Evolutionary conservation across 2,797 vertebrate species (phyloP).

Genomic region (Notoglanidium macrostoma): DNA sequence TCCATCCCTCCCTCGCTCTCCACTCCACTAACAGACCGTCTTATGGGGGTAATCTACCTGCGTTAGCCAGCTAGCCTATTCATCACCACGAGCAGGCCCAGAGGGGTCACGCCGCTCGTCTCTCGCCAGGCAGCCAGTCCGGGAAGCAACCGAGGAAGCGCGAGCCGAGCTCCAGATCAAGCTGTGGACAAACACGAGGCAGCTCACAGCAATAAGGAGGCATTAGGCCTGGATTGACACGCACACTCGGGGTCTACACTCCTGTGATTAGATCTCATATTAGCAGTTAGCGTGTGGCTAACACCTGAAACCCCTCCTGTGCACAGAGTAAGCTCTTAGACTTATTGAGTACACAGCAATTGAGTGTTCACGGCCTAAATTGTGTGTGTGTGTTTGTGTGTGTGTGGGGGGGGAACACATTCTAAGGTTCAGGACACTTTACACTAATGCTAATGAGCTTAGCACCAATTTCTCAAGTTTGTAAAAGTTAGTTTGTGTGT

Average conservation of each 20-base stretch:
- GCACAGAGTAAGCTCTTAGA: constrained; percentile 81
- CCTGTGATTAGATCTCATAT: constrained; percentile 89
- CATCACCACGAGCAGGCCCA: constrained; percentile 78
- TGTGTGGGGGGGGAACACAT: neutral
- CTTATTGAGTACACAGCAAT: constrained; percentile 70
- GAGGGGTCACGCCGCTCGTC: constrained; percentile 80
- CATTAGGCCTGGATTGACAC: constrained; percentile 75
- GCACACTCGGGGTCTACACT: constrained; percentile 65
- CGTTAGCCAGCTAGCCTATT: constrained; percentile 79
- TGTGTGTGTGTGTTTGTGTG: neutral
- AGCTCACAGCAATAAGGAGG: constrained; percentile 78
- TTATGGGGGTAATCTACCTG: constrained; percentile 85
- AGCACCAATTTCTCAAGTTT: neutral
- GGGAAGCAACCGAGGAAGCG: constrained; percentile 37
- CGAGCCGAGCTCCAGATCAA: constrained; percentile 70
- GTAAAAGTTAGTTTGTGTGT: neutral
- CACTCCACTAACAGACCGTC: constrained; percentile 77
- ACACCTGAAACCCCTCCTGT: constrained; percentile 85
- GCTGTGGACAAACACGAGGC: constrained; percentile 75
- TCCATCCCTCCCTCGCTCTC: constrained; percentile 53
- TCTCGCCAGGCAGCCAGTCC: constrained; percentile 64
- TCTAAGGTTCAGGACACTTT: neutral
- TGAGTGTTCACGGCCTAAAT: constrained; percentile 30
- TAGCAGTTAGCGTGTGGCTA: constrained; percentile 89
- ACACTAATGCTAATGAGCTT: neutral